These are phyloP conservation scores for Limnephilus lunatus DNA, from an alignment of 2,888 invertebrate genomes.

Conservation along the genomic window DNA sequence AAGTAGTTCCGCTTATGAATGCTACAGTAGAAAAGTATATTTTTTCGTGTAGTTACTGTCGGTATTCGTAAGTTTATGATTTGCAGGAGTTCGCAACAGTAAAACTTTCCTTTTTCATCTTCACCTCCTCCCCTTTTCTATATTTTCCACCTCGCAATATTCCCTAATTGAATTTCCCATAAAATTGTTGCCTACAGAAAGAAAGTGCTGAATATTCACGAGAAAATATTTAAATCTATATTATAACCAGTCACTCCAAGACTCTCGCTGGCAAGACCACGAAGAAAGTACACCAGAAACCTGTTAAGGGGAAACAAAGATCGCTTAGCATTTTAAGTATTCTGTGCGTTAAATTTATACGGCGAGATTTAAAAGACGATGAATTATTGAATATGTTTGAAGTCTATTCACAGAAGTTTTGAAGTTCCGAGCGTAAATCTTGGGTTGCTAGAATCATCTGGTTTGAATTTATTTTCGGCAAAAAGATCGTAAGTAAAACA, in stretches of 20 bases:
- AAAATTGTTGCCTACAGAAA: no score
- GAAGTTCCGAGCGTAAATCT: conserved; percentile 43
- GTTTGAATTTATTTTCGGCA: not conserved
- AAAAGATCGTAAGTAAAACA: not conserved
- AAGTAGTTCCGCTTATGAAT: no score
- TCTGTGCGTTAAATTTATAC: conserved; percentile 60
- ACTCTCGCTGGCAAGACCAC: not conserved
- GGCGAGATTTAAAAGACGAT: conserved; percentile 47
- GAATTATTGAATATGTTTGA: conserved; percentile 51
- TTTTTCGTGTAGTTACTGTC: no score
- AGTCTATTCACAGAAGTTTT: conserved; percentile 39
- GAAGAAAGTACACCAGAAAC: conserved; percentile 15
- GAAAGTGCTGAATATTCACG: not conserved
- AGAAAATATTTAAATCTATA: not conserved
- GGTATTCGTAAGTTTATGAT: no score
- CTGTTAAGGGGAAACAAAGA: conserved; percentile 56
- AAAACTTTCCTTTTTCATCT: no score
- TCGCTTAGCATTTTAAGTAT: conserved; percentile 63
- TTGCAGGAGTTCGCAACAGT: no score
- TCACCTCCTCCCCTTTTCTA: no score
- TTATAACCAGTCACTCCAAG: not conserved
- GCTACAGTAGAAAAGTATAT: no score
- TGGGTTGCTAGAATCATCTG: not conserved
- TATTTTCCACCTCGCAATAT: not conserved
- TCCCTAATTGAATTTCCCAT: not conserved